Evolutionary conservation across 2,113 vertebrate genomes (phyloP).

Genomic region (Seriola rivoliana): DNA sequence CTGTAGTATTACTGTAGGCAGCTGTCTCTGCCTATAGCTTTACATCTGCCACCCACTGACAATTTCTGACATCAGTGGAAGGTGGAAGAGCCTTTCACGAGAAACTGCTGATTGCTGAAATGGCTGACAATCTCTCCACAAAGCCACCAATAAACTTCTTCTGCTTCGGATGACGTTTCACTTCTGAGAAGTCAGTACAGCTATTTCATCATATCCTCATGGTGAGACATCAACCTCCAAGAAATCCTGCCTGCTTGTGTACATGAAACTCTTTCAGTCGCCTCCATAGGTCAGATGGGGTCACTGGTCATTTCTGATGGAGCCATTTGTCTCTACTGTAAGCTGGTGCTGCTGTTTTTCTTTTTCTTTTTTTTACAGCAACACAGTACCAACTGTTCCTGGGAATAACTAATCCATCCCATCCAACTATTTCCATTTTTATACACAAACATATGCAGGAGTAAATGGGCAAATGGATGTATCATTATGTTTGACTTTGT

Average conservation of each 20-base stretch:
- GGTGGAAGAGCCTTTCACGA: background rate
- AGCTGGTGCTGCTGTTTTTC: background rate
- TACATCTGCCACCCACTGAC: background rate
- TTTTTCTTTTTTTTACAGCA: background rate
- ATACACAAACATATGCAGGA: slow-evolving; percentile 36
- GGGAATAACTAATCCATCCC: background rate
- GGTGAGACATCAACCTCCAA: background rate
- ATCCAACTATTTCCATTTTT: slow-evolving; percentile 11
- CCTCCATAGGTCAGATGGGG: background rate
- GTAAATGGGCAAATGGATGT: slow-evolving; percentile 36
- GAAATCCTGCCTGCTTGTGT: background rate
- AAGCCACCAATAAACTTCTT: background rate
- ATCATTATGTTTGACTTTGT: slow-evolving; percentile 37
- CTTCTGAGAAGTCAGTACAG: background rate
- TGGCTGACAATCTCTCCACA: slow-evolving; percentile 8
- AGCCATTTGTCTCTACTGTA: background rate
- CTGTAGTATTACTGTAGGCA: background rate
- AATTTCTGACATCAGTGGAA: background rate
- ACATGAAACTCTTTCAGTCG: background rate
- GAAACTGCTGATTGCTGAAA: slow-evolving; percentile 4
- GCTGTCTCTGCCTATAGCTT: background rate
- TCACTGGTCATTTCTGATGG: background rate
- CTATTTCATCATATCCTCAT: background rate
- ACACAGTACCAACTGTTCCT: background rate
- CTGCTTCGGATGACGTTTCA: slow-evolving; percentile 1